These are phyloP conservation scores for Scaptomyza pallida DNA, from an alignment of 1,140 invertebrate species.

Conservation along the genomic window DNA sequence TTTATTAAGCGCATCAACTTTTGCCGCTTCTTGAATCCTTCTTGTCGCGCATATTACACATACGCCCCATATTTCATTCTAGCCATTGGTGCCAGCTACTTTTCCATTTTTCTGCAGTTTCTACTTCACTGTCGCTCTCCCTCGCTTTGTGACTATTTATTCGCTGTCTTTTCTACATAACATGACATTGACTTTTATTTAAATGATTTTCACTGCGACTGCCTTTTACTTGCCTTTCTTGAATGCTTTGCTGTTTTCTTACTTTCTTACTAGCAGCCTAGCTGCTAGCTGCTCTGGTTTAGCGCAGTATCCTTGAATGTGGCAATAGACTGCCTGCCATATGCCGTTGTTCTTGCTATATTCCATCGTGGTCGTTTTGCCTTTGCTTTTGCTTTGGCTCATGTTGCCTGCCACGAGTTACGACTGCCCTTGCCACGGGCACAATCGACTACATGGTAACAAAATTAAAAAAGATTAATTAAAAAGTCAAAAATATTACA, in stretches of 20 bases:
- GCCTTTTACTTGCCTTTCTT: conserved; percentile 21
- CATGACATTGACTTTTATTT: conserved; percentile 83
- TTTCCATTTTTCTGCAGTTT: neutral
- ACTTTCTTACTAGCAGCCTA: neutral
- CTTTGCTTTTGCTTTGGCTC: neutral
- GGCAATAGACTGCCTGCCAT: conserved; percentile 72
- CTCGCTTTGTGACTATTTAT: conserved; percentile 65
- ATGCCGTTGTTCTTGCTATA: conserved; percentile 47
- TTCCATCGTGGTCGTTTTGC: conserved; percentile 4
- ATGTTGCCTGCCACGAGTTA: conserved; percentile 23
- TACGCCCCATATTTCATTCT: conserved; percentile 49
- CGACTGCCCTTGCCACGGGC: conserved; percentile 18
- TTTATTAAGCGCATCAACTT: conserved; percentile 56
- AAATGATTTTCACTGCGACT: conserved; percentile 73
- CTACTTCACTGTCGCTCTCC: neutral
- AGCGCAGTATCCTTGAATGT: conserved; percentile 49
- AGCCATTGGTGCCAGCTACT: conserved; percentile 5
- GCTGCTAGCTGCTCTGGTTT: conserved; percentile 1
- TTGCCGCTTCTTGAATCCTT: conserved; percentile 34
- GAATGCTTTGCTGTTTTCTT: neutral
- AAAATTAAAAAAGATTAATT: too few species aligned
- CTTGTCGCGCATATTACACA: conserved; percentile 66
- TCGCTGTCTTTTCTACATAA: conserved; percentile 75
- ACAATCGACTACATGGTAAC: neutral
- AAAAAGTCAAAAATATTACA: too few species aligned